Conservation (phyloP, 2,797 vertebrate genomes). For the Chiroxiphia lanceolata region DNA sequence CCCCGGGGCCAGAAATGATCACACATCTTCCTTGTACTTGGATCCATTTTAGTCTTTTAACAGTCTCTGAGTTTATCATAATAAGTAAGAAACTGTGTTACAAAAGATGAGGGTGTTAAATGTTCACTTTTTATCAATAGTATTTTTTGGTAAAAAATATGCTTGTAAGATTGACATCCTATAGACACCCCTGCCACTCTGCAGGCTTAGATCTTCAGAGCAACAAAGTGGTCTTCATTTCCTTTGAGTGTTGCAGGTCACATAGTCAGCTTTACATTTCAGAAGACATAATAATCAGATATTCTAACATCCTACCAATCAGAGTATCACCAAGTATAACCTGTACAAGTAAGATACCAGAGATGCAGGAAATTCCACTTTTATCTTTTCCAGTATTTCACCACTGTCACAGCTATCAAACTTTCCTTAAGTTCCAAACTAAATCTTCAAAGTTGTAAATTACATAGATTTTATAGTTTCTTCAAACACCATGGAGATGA, state of each 20-base stretch:
- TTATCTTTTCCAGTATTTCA: background rate
- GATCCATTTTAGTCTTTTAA: background rate
- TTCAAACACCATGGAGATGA: background rate
- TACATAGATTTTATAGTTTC: background rate
- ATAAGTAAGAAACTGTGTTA: background rate
- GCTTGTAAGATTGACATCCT: background rate
- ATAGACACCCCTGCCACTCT: accelerated
- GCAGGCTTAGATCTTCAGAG: background rate
- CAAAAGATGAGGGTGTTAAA: background rate
- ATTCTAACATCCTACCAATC: background rate
- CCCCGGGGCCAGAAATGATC: background rate
- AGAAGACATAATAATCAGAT: background rate
- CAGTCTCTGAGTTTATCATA: background rate
- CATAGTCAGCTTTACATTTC: background rate
- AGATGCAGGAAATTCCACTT: background rate
- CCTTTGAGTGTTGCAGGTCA: background rate
- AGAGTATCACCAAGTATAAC: background rate
- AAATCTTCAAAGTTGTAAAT: background rate
- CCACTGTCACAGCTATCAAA: background rate
- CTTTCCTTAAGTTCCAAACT: background rate
- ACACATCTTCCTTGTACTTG: background rate
- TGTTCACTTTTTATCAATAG: background rate
- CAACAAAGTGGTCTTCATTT: background rate
- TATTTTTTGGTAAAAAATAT: background rate
- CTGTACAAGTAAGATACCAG: background rate